A percentile compares a stretch with the other conserved stretches of the same genome.
Evolutionary conservation across 2,113 vertebrate species (phyloP).

Genomic region (Synchiropus splendidus): DNA sequence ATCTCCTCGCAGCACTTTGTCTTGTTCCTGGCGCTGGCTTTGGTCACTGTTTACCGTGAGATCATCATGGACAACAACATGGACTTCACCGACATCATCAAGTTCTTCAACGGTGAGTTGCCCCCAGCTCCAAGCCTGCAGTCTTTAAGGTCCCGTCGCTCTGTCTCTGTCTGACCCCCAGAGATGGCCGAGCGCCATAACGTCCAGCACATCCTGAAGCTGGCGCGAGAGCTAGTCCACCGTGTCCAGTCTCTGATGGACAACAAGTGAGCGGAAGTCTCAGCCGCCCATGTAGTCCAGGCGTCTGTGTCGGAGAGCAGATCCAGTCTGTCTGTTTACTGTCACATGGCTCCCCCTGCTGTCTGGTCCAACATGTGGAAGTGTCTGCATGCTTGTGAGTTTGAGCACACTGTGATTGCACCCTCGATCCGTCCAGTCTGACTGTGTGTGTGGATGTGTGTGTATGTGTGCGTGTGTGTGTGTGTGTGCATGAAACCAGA

Average conservation of each 20-base stretch:
- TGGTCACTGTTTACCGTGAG: slow-evolving; percentile 95
- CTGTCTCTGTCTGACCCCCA: slow-evolving; percentile 20
- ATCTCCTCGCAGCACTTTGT: slow-evolving; percentile 89
- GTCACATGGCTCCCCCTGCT: slow-evolving; percentile 54
- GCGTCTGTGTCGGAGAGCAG: no score
- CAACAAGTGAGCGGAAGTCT: slow-evolving; percentile 89
- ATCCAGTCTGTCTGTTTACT: slow-evolving; percentile 43
- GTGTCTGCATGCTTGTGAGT: slow-evolving; percentile 71
- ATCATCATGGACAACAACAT: slow-evolving; percentile 99
- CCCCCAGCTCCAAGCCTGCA: no score
- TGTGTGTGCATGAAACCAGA: slow-evolving; percentile 32
- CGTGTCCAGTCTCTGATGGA: slow-evolving; percentile 96
- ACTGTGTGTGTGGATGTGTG: slow-evolving; percentile 5
- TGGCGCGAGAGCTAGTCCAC: slow-evolving; percentile 88
- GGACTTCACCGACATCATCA: slow-evolving; percentile 99
- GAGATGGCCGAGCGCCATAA: slow-evolving; percentile 97
- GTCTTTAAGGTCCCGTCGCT: no score
- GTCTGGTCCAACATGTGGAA: slow-evolving; percentile 54
- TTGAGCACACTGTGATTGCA: slow-evolving; percentile 66
- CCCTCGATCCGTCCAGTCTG: slow-evolving; percentile 29
- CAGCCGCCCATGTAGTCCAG: no score
- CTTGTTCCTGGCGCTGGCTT: slow-evolving; percentile 89
- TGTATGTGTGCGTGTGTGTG: slow-evolving; percentile 4
- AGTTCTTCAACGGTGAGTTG: slow-evolving; percentile 95
- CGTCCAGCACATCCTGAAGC: slow-evolving; percentile 81